phyloP scores from a whole-genome alignment of 1,140 invertebrate genomes.

The Chrysomallon squamiferum region DNA sequence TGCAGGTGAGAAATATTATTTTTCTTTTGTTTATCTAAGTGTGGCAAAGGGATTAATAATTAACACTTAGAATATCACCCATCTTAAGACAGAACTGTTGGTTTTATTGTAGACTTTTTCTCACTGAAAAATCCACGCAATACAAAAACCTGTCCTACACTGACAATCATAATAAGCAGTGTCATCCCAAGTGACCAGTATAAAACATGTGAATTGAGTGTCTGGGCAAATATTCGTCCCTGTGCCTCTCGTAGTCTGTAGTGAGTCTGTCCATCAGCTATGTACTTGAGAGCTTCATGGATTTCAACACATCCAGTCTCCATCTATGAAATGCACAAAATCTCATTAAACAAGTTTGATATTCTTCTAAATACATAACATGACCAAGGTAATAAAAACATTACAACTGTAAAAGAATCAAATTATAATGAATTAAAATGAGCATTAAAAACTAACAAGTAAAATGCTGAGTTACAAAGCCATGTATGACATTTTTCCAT shows the following conservation, averaged over 20 bases:
- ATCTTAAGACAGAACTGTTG: not conserved
- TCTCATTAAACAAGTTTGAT: not conserved
- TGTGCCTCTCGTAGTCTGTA: constrained; percentile 93
- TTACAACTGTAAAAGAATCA: not conserved
- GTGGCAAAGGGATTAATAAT: too few relatives aligned
- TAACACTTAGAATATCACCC: too few relatives aligned
- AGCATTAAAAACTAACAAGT: too few relatives aligned
- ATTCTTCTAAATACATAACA: not conserved
- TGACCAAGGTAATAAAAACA: not conserved
- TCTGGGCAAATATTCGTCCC: constrained; percentile 91
- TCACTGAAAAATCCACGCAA: constrained; percentile 96
- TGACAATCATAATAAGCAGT: constrained; percentile 81
- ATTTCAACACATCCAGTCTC: constrained; percentile 88
- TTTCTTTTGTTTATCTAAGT: too few relatives aligned
- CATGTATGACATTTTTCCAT: too few relatives aligned
- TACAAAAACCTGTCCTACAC: constrained; percentile 88
- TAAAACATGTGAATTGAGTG: constrained; percentile 91
- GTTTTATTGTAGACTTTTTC: constrained; percentile 67
- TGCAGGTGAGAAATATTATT: too few relatives aligned
- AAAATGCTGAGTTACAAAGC: too few relatives aligned
- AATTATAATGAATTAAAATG: not conserved
- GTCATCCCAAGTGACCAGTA: constrained; percentile 93
- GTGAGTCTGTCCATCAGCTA: constrained; percentile 95
- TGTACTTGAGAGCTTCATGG: constrained; percentile 84
- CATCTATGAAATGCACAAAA: constrained; percentile 76